A percentile compares a stretch with the other conserved stretches of the same genome.
These are phyloP conservation scores for Channa argus DNA, from an alignment of 2,113 vertebrate genomes.

Conservation along the genomic window DNA sequence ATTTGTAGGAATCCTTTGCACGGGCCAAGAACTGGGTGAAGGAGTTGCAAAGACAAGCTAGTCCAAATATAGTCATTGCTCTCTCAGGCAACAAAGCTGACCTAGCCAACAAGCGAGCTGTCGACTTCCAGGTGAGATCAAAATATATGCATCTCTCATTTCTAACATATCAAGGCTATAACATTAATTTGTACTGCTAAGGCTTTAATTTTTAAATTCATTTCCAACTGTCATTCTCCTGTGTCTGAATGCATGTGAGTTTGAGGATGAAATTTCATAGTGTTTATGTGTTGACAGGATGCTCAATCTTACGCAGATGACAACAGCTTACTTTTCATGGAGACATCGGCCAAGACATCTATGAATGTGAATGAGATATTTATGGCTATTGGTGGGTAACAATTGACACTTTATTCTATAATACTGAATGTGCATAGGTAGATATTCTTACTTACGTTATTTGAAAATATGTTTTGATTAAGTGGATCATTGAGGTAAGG, in stretches of 20 bases:
- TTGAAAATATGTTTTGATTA: neutral
- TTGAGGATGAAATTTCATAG: neutral
- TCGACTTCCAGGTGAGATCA: constrained; percentile 93
- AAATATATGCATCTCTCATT: neutral
- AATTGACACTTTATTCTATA: neutral
- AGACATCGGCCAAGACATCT: constrained; percentile 97
- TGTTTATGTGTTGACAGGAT: constrained; percentile 84
- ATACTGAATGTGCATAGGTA: neutral
- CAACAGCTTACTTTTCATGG: constrained; percentile 99
- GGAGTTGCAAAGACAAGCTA: constrained; percentile 98
- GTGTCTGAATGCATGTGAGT: constrained; percentile 5
- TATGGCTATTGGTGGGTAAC: constrained; percentile 95
- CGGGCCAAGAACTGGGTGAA: constrained; percentile 99
- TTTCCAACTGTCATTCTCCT: neutral
- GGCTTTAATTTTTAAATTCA: too few relatives aligned
- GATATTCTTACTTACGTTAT: neutral
- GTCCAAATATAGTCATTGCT: constrained; percentile 98
- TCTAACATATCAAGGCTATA: too few relatives aligned
- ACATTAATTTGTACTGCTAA: too few relatives aligned
- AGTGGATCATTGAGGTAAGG: neutral
- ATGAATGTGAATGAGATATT: constrained; percentile 99
- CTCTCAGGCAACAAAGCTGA: constrained; percentile 99
- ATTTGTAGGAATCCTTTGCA: constrained; percentile 94
- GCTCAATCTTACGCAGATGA: constrained; percentile 98
- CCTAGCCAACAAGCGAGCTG: constrained; percentile 95